Conservation (phyloP, 2,113 vertebrate species). For the Hippocampus comes region DNA sequence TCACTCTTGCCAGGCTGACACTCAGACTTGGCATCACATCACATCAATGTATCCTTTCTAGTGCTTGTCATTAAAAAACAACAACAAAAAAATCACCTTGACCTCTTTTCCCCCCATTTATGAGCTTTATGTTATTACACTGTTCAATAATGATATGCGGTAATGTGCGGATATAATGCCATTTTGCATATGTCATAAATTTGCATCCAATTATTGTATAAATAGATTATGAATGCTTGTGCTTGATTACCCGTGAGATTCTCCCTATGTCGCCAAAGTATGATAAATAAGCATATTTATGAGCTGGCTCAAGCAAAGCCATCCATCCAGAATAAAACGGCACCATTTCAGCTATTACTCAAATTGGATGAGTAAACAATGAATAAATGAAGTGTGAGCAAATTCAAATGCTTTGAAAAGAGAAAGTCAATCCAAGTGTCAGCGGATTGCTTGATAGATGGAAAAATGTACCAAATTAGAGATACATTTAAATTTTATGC, state of each 20-base stretch:
- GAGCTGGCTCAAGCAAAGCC: not conserved
- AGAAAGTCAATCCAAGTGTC: not conserved
- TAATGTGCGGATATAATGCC: not conserved
- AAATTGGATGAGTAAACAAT: not conserved
- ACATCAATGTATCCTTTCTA: slow-evolving; percentile 17
- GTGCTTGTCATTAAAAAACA: slow-evolving; percentile 21
- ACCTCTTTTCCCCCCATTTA: not conserved
- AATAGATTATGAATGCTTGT: not conserved
- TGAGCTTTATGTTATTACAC: not conserved
- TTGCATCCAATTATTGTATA: not conserved
- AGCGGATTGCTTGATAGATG: not conserved
- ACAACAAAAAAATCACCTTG: not conserved
- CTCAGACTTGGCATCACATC: slow-evolving; percentile 9
- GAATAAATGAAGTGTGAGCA: not conserved
- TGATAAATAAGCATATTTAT: not conserved
- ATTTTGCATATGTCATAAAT: not conserved
- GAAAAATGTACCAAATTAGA: not conserved
- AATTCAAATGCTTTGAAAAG: not conserved
- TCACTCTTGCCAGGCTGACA: slow-evolving; percentile 7
- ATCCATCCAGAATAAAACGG: not conserved
- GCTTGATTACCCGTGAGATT: not conserved
- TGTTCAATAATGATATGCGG: not conserved
- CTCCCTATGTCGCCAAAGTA: not conserved
- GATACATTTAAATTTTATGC: not conserved
- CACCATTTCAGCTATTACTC: not conserved